Base-by-base conservation (phyloP, 2,888 invertebrate species). In the Agrotis exclamationis region DNA sequence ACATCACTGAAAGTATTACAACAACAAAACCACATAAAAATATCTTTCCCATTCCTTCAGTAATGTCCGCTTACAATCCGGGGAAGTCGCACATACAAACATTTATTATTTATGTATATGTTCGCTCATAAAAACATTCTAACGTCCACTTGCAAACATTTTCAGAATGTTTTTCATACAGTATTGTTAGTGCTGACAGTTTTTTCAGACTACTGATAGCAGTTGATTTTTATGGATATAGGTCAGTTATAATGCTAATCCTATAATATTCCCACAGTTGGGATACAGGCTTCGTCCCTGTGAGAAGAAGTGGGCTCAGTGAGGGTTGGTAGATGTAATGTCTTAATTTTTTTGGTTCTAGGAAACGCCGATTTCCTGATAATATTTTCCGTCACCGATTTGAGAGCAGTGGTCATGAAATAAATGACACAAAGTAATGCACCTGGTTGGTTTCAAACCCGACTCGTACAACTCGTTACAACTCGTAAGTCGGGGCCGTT, bases 81-180 rank as follows among this genome's bases (percentile, higher is more conserved):
- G 18, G 44, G 11, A 50, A 59, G 20, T 51, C 22, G 45, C 22
- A 70, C 54, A 53, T 5, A 33, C 20, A 44, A 2, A 62, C 1
- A 45, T 18, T 20, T 24, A 44, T 54, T 18, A 22, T 3, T 0
- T 39, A 11, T 48, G 16, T 22, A 50, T 54, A 44, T 20, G 56
- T 47, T 44, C 13, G 20, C 51, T 63, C 74, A 24, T 79, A 79
- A 79, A 76, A 79, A 58, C 18, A 50, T 20, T 47, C 24, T 39
- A 58, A 62, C 57, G 20, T 48, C 7, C 39, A 50, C n/a, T 20
- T 28, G 4, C 16, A 39, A 62, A 63, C 48, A 58, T 79, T 54
- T 48, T 24, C 50, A 3, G 33, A 56, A 54, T 73, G 50, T 58
- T 72, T 33, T 58, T 16, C 16, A 28, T 22, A 16, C n/a, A 79